These are phyloP conservation scores for Lepidurus couesii DNA, from an alignment of 1,140 invertebrate species.

Conservation along the genomic window DNA sequence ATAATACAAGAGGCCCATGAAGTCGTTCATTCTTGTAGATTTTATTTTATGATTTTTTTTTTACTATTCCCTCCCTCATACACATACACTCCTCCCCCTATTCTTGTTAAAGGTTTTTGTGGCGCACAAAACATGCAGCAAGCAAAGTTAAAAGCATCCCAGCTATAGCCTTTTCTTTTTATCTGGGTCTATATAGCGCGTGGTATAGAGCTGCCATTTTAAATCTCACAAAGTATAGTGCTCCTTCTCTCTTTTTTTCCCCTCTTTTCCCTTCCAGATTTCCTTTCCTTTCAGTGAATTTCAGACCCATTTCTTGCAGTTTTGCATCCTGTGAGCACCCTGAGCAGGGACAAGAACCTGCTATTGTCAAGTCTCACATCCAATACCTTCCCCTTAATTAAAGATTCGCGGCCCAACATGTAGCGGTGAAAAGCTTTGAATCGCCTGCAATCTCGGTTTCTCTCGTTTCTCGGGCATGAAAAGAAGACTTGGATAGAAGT, in stretches of 20 bases:
- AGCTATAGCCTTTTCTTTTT: background rate
- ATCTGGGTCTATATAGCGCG: background rate
- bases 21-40: background rate
- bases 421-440: background rate
- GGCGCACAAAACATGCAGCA: background rate
- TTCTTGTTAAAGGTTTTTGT: background rate
- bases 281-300: conserved; percentile 4
- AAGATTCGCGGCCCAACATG: background rate
- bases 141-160: conserved; percentile 12
- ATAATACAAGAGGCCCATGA: background rate
- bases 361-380: background rate
- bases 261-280: background rate
- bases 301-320: background rate
- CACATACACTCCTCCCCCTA: background rate
- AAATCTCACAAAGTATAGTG: conserved; percentile 22
- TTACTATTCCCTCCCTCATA: background rate
- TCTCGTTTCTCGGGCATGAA: background rate
- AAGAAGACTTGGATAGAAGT: background rate
- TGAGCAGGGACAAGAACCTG: background rate
- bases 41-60: background rate
- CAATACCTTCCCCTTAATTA: conserved; percentile 19
- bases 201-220: background rate
- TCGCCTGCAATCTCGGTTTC: conserved; percentile 1
- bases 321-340: background rate
- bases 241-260: background rate